Conservation (phyloP, 1,140 invertebrate species). For the Ruditapes philippinarum region DNA sequence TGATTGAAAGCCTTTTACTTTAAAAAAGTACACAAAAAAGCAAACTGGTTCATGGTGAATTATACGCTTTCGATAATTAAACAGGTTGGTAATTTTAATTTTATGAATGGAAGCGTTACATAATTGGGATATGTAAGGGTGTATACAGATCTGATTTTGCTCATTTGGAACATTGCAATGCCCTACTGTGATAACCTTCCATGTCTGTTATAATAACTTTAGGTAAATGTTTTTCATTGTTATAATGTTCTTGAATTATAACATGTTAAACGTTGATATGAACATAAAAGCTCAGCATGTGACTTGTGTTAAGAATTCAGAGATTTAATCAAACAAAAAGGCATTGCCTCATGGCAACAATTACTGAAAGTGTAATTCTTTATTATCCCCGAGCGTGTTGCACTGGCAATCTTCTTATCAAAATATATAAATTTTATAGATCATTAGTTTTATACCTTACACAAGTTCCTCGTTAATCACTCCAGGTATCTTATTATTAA, state of each 20-base stretch:
- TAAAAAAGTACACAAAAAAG: not conserved
- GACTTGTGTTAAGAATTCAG: not conserved
- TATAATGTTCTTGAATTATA: not conserved
- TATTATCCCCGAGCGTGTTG: not conserved
- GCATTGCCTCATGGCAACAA: not conserved
- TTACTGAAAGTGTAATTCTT: not conserved
- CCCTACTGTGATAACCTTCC: not conserved
- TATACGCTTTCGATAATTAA: not conserved
- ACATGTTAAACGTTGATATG: not conserved
- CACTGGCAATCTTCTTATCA: not conserved
- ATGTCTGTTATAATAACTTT: not conserved
- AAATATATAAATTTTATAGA: too few species aligned
- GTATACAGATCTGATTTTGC: not conserved
- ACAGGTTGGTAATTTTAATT: not conserved
- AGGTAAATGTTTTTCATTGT: not conserved
- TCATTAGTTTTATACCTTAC: too few species aligned
- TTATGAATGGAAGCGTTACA: constrained; percentile 27
- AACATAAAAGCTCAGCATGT: not conserved
- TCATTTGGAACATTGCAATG: constrained; percentile 14
- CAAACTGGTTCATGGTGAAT: not conserved
- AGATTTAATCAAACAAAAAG: not conserved
- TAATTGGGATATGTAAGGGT: not conserved
- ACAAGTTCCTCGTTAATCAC: too few species aligned
- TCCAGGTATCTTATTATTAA: too few species aligned
- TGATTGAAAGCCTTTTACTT: not conserved